These are phyloP conservation scores for Muscina levida DNA, from an alignment of 2,888 invertebrate species.

Conservation along the genomic window DNA sequence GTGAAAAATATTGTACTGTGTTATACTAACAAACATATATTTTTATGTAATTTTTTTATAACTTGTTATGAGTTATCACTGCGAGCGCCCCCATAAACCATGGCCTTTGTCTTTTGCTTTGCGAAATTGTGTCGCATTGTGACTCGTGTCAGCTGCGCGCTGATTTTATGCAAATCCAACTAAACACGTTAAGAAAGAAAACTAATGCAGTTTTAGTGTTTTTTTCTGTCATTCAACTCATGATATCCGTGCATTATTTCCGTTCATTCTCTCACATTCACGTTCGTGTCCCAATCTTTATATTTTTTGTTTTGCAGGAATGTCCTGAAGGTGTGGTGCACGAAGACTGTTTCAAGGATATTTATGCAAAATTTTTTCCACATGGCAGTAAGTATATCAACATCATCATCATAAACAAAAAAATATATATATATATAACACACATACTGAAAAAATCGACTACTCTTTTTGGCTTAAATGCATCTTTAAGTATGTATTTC, in stretches of 20 bases:
- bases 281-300: slow-evolving; percentile 2
- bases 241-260: slow-evolving; percentile 2
- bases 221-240: not conserved
- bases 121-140: not conserved
- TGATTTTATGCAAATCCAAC: slow-evolving; percentile 46
- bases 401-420: slow-evolving; percentile 18
- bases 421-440: not conserved
- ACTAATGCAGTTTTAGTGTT: slow-evolving; percentile 50
- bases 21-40: too few species aligned
- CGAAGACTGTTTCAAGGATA: slow-evolving; percentile 98
- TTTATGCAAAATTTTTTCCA: slow-evolving; percentile 98
- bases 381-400: slow-evolving; percentile 93
- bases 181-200: slow-evolving; percentile 41
- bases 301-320: slow-evolving; percentile 82
- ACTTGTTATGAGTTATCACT: too few species aligned
- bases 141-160: slow-evolving; percentile 24
- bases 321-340: slow-evolving; percentile 98
- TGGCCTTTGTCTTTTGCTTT: too few species aligned
- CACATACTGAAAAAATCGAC: not conserved
- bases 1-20: too few species aligned
- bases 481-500: not conserved
- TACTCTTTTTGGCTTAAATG: slow-evolving; percentile 18
- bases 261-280: slow-evolving; percentile 11
- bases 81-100: too few species aligned
- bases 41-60: too few species aligned